Base-by-base conservation (phyloP, 2,113 vertebrate species). In the Diadophis punctatus region DNA sequence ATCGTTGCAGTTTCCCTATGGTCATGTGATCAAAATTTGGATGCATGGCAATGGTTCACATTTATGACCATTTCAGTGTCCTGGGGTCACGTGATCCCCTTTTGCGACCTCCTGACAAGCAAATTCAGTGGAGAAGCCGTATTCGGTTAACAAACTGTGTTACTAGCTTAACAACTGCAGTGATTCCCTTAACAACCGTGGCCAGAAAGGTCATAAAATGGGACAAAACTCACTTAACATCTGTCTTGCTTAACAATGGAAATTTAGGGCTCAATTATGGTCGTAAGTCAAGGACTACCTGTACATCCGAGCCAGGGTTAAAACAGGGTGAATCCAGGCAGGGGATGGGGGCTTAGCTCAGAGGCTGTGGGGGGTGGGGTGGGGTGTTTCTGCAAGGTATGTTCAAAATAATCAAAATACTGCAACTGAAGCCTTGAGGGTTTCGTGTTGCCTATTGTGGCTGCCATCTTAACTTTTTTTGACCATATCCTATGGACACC, bases 1-100 rank as follows among this genome's bases (percentile, higher is more conserved):
- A 30, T 11, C 60, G 0, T 63, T 1, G 27, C 11, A 30, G 11
- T 1, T 1, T 0, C 3, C 58, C 9, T 1, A 10, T 8, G 23
- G 22, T 30, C 58, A 60, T 1, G 10, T 3, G 27, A 63, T 27
- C 27, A 63, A 63, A 4, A 63, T 63, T 30, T 1, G 11, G 10
- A 63, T 0, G 3, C 27, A 12, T 30, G 25, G 58, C 58, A 11
- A 30, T 1, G 27, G 0, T 4, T 63, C 27, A 0, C 10, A 63
- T 11, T 30, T 60, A 60, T 11, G 25, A 30, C 25, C 0, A 10
- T 30, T 4, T 10, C 23, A 30, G 27, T 1, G 3, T 63, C 58
- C 58, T 1, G 3, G 58, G 8, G 1, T 60, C 58, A 63, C 58
- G 2, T 27, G 3, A 11, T 60, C 25, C 58, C 25, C 58, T 60